Conservation (phyloP, 2,888 invertebrate species). For the Drosophila paranaensis region DNA sequence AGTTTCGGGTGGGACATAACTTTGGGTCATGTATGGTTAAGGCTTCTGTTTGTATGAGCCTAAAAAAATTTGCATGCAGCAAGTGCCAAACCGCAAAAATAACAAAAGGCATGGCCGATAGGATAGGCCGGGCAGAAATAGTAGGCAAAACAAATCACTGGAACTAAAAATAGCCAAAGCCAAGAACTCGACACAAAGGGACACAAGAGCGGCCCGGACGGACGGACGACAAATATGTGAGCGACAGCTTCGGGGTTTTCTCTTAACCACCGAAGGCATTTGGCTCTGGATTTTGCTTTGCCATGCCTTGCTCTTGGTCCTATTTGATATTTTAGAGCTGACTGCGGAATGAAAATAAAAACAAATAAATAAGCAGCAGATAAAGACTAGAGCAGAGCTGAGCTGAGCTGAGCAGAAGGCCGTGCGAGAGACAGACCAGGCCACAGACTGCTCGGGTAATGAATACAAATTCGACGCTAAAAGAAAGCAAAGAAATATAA, state of each 20-base stretch:
- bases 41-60: conserved; percentile 33
- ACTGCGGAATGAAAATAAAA: conserved; percentile 59
- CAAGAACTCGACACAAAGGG: conserved; percentile 31
- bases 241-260: conserved; percentile 39
- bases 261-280: conserved; percentile 54
- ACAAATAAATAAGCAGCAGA: conserved; percentile 59
- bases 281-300: conserved; percentile 45
- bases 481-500: not conserved
- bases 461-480: conserved; percentile 59
- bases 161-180: conserved; percentile 70
- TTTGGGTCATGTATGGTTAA: conserved; percentile 40
- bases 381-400: conserved; percentile 19
- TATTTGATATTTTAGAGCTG: conserved; percentile 51
- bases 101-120: conserved; percentile 53
- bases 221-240: conserved; percentile 43
- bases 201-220: conserved; percentile 5
- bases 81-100: conserved; percentile 77
- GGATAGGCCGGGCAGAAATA: conserved; percentile 31
- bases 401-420: conserved; percentile 4
- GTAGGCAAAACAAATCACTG: conserved; percentile 70
- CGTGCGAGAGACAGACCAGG: conserved; percentile 7
- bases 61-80: conserved; percentile 63
- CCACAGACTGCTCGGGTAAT: conserved; percentile 51
- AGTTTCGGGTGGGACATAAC: conserved; percentile 52
- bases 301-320: conserved; percentile 14